phyloP scores from a whole-genome alignment of 2,797 vertebrate species.

The Phrynocephalus vlangalii region DNA sequence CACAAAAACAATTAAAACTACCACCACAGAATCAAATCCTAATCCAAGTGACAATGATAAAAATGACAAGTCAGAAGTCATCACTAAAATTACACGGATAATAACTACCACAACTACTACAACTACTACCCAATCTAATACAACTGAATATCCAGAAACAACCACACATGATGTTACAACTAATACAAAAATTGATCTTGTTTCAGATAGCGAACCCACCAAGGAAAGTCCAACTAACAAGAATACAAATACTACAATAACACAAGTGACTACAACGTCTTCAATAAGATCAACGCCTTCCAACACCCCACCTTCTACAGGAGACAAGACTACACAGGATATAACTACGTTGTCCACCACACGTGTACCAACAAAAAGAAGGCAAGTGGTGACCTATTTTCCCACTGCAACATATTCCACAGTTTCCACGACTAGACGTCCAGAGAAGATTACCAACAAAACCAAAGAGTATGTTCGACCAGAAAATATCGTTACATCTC shows the following conservation, averaged over 20 bases:
- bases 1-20: conserved; percentile 23
- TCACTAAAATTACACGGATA: conserved; percentile 27
- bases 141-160: conserved; percentile 33
- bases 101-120: conserved; percentile 38
- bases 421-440: neutral
- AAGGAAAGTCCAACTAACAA: conserved; percentile 32
- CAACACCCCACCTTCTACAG: neutral
- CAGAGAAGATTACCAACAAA: conserved; percentile 4
- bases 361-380: conserved; percentile 24
- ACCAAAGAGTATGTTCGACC: conserved; percentile 22
- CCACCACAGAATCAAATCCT: conserved; percentile 21
- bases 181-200: conserved; percentile 42
- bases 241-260: conserved; percentile 35
- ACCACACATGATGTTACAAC: conserved; percentile 23
- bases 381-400: conserved; percentile 11
- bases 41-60: conserved; percentile 28
- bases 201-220: conserved; percentile 46
- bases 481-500: neutral
- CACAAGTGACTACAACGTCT: conserved; percentile 32
- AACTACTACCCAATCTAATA: conserved; percentile 11
- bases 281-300: conserved; percentile 1
- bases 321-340: conserved; percentile 1
- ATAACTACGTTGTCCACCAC: conserved; percentile 3
- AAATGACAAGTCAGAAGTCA: conserved; percentile 21
- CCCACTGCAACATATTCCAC: neutral